Base-by-base conservation (phyloP, 2,113 vertebrate genomes). In the Pycnonotus jocosus region DNA sequence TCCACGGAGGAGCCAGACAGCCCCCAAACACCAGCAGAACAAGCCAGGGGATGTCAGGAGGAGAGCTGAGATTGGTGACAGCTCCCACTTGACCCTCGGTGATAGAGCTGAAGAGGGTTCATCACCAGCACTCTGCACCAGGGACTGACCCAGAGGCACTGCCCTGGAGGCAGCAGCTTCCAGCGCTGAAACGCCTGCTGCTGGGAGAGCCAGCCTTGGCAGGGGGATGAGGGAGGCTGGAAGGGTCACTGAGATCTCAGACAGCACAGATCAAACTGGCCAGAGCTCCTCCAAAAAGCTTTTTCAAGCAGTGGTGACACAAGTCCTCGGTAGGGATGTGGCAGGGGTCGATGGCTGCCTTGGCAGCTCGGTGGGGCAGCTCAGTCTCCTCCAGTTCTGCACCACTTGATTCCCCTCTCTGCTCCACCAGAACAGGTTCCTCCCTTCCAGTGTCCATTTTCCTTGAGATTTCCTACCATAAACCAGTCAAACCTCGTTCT, bases 401-500 rank as follows among this genome's bases (percentile, higher is more conserved):
- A 38, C 6, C 2, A 0, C 21, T 72, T 44, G 40, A 21, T 44
- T 44, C 27, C 48, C 17, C 28, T 70, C 25, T 70, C 35, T 77
- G 42, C 33, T 70, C 30, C 9, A 10, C 30, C 30, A 66, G 42
- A 35, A 58, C 27, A 71, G n/a, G 64, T 23, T 68, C n/a, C 23
- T 77, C 23, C 33, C 47, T 74, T 54, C 30, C 51, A 69, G 51
- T 56, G 20, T 18, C 42, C 12, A 23, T 92, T 79, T 78, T 71
- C 40, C 33, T 25, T 21, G 5, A 33, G 40, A 81, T 91, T 95
- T 89, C 65, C 77, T 81, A 62, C n/a, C 61, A 76, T 81, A 96
- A 97, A 94, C 44, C 72, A 78, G 82, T 60, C 76, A 92, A 89
- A 57, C n/a, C 14, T 68, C 6, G 14, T 22, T 89, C 69, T 53